These are phyloP conservation scores for Xenops minutus DNA, from an alignment of 2,797 vertebrate genomes.

Conservation along the genomic window DNA sequence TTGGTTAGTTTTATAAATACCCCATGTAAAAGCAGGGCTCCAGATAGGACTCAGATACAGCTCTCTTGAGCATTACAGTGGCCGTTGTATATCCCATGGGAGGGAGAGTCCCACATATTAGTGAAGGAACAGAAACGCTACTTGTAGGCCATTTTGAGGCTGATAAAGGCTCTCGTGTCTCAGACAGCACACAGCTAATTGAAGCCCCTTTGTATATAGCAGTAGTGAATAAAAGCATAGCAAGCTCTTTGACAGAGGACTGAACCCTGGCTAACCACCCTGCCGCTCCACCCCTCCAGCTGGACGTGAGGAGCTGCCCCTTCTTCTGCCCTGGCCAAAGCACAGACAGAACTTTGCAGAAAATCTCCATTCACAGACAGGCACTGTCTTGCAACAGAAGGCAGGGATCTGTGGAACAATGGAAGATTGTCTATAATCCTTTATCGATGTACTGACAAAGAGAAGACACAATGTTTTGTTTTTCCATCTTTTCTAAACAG, in stretches of 20 bases:
- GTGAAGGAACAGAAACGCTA: background rate
- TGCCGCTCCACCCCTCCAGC: background rate
- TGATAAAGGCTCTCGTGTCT: slow-evolving; percentile 44
- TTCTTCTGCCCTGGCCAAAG: background rate
- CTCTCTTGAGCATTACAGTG: background rate
- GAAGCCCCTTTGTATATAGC: background rate
- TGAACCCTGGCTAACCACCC: background rate
- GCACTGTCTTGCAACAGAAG: background rate
- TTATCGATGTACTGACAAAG: background rate
- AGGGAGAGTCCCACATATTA: background rate
- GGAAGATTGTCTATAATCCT: background rate
- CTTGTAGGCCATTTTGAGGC: background rate
- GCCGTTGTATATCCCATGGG: background rate
- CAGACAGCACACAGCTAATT: background rate
- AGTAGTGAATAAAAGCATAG: background rate
- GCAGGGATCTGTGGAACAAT: background rate
- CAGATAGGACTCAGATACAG: background rate
- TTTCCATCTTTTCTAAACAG: background rate
- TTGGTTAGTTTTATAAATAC: background rate
- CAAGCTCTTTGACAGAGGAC: background rate
- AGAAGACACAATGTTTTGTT: background rate
- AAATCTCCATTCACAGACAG: background rate
- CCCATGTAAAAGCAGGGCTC: background rate
- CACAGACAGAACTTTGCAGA: background rate
- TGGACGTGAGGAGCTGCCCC: background rate